Evolutionary conservation across 2,888 invertebrate species (phyloP), one percentile per base, ranked within the genome.

Genomic region (Caenorhabditis sinica): DNA sequence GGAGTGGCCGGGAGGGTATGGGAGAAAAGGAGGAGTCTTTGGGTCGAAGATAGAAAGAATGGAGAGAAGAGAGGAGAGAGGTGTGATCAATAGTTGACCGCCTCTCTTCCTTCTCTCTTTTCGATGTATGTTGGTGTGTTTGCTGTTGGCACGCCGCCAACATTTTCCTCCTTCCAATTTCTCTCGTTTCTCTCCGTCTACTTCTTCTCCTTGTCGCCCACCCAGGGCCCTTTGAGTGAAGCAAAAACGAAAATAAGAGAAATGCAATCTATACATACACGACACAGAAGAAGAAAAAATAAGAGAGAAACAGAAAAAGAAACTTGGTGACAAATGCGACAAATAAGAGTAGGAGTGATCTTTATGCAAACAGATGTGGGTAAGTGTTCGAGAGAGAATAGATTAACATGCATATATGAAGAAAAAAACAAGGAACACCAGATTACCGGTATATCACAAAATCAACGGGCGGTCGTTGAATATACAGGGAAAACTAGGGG

Each of bases 121-220:
- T 71, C 68, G 68, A 69, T 53, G 68, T 69, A 69, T 69, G 68
- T 25, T 69, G 68, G 69, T 69, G 69, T 69, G 56, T 69, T 69
- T 69, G 69, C 69, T 84, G 86, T 82, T 86, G 86, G 86, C 86
- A 74, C 71, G 69, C 58, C 79, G 86, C 86, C 87, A 74, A 82
- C 69, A 75, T 58, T 69, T 53, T 36, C 60, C 36, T 60, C 66
- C 74, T 69, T 77, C 68, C 69, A 28, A 65, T 73, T 20, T 49
- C 71, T 79, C 77, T 61, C 74, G 68, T 79, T 63, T 51, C 65
- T 74, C 51, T 74, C 65, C 65, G 72, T 77, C 69, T 66, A 25
- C 61, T 74, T 28, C 28, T 66, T 79, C 77, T 66, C 76, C 23
- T 65, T 28, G 60, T 73, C 61, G 43, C 66, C 65, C 73, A 73